phyloP scores from a whole-genome alignment of 2,797 vertebrate genomes.

The Malacoraja senta region DNA sequence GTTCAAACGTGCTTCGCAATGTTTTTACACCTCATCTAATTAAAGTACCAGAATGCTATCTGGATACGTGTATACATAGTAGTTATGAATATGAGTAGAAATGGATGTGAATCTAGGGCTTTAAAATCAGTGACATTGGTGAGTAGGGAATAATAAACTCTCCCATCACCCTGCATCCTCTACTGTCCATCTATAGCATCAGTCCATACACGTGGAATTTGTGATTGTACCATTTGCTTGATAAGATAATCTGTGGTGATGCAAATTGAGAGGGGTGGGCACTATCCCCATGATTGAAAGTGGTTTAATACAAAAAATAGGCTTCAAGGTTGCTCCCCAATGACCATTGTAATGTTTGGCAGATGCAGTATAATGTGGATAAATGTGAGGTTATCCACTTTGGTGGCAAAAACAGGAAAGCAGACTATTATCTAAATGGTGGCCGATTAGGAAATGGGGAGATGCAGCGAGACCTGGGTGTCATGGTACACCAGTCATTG shows the following conservation, averaged over 20 bases:
- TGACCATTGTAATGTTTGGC: background rate
- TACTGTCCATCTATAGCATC: background rate
- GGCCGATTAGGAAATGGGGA: no score
- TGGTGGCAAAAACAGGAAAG: no score
- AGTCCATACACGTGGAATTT: background rate
- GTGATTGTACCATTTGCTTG: background rate
- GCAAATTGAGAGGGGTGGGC: no score
- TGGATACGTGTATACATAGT: background rate
- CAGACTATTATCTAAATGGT: no score
- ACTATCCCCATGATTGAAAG: background rate
- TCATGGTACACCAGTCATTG: no score
- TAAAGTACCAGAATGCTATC: background rate
- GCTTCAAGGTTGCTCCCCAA: background rate
- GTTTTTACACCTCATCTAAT: background rate
- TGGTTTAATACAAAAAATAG: background rate
- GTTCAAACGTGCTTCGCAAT: background rate
- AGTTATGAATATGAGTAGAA: background rate
- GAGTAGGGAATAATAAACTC: background rate
- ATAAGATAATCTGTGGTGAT: background rate
- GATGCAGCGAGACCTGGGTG: no score
- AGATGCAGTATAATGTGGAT: no score
- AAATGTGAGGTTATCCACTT: no score
- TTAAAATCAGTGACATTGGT: background rate
- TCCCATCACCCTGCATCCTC: background rate
- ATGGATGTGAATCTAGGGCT: background rate